Percentiles rank a stretch among this genome's conserved stretches.
phyloP scores from a whole-genome alignment of 1,140 invertebrate genomes.

The Bathynomus jamesi region DNA sequence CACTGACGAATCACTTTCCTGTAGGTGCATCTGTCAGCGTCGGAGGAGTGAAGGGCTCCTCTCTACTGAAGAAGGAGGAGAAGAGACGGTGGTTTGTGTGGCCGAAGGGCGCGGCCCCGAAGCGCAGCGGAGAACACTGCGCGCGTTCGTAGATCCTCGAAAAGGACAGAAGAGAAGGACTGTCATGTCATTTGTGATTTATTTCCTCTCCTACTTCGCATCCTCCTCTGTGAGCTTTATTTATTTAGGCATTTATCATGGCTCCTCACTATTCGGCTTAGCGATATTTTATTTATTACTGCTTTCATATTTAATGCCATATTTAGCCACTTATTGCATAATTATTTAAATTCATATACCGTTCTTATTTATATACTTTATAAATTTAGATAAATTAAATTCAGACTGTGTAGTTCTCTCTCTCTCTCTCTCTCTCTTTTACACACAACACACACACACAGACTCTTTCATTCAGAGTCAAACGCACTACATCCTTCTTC shows the following conservation, averaged over 20 bases:
- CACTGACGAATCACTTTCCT: background rate
- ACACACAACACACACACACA: too few relatives aligned
- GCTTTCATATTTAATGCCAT: too few relatives aligned
- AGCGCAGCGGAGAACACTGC: background rate
- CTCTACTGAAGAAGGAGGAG: background rate
- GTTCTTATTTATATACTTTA: too few relatives aligned
- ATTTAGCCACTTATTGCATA: too few relatives aligned
- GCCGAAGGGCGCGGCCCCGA: background rate
- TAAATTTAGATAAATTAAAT: too few relatives aligned
- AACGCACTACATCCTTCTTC: too few relatives aligned
- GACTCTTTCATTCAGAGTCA: too few relatives aligned
- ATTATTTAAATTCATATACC: too few relatives aligned
- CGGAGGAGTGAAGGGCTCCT: background rate
- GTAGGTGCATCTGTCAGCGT: background rate
- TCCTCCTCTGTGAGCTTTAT: background rate
- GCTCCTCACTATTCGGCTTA: too few relatives aligned
- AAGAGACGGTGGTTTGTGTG: background rate
- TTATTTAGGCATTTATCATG: background rate
- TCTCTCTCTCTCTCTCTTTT: too few relatives aligned
- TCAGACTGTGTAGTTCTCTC: too few relatives aligned
- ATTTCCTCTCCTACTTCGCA: background rate
- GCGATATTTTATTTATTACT: too few relatives aligned
- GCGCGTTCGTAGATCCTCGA: background rate
- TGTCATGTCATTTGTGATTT: background rate
- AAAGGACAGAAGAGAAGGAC: background rate